Percentiles rank a stretch among this genome's conserved stretches.
phyloP scores from a whole-genome alignment of 2,888 invertebrate genomes.

The Drosophila borealis region DNA sequence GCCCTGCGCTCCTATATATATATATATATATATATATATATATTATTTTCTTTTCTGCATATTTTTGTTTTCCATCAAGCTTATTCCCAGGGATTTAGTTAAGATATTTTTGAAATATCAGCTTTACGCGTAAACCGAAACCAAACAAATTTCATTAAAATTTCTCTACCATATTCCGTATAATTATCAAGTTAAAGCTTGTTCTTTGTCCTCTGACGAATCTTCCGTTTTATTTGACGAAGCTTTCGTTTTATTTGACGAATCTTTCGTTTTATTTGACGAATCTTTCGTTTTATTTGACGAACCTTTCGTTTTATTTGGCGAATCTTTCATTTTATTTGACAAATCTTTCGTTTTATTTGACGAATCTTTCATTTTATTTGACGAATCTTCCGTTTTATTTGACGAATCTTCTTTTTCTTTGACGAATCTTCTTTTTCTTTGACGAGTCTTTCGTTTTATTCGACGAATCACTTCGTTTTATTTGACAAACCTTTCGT shows the following conservation, averaged over 20 bases:
- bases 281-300: neutral
- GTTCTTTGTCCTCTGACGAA: neutral
- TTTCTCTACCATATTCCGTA: conserved; percentile 13
- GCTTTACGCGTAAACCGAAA: conserved; percentile 5
- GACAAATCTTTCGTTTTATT: too few relatives aligned
- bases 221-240: neutral
- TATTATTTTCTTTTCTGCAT: neutral
- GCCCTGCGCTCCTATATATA: neutral
- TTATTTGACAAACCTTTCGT: neutral
- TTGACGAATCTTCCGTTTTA: too few relatives aligned
- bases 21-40: conserved; percentile 4
- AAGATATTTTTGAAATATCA: conserved; percentile 47
- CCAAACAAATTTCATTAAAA: conserved; percentile 16
- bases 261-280: too few relatives aligned
- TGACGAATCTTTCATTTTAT: too few relatives aligned
- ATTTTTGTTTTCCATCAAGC: neutral
- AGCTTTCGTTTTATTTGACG: neutral
- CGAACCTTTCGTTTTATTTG: neutral
- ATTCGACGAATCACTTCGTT: too few relatives aligned
- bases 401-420: neutral
- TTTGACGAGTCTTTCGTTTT: too few relatives aligned
- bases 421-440: neutral
- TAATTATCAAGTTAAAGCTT: conserved; percentile 54
- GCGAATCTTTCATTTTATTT: too few relatives aligned
- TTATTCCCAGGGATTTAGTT: conserved; percentile 5